phyloP scores from a whole-genome alignment of 2,888 invertebrate genomes.

The Allolobophora icterica region DNA sequence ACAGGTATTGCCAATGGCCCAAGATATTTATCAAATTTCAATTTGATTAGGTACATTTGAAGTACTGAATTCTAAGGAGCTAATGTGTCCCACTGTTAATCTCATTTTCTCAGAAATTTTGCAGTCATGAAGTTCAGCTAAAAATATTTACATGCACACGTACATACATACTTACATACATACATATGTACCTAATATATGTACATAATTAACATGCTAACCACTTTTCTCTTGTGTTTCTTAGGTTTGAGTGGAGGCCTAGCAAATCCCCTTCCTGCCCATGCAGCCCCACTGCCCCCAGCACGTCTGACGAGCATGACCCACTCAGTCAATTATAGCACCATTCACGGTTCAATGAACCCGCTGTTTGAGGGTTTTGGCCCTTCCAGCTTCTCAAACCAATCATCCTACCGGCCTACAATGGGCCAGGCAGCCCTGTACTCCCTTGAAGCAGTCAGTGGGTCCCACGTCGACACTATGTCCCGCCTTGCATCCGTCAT shows the following conservation, averaged over 20 bases:
- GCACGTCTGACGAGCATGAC: slow-evolving; percentile 34
- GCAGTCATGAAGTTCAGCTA: no score
- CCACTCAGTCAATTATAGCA: slow-evolving; percentile 38
- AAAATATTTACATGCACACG: no score
- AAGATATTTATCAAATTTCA: no score
- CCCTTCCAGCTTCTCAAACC: slow-evolving; percentile 13
- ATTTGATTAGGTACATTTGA: no score
- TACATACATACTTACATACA: neutral
- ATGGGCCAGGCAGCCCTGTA: slow-evolving; percentile 50
- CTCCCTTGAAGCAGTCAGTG: slow-evolving; percentile 49
- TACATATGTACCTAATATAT: no score
- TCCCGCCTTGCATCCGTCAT: neutral
- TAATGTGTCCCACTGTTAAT: no score
- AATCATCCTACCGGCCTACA: slow-evolving; percentile 51
- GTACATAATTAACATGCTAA: neutral
- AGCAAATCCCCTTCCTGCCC: slow-evolving; percentile 34
- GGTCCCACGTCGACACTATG: neutral
- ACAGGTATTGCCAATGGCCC: no score
- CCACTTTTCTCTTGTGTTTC: neutral
- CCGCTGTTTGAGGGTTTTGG: slow-evolving; percentile 42
- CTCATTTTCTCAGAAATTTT: no score
- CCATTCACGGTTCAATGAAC: slow-evolving; percentile 34
- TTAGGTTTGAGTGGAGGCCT: slow-evolving; percentile 32
- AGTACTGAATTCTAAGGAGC: no score
- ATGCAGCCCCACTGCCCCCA: slow-evolving; percentile 35